Evolutionary conservation across 2,888 invertebrate genomes (phyloP), one percentile per base, ranked within the genome.

Genomic region (Biston betularia): DNA sequence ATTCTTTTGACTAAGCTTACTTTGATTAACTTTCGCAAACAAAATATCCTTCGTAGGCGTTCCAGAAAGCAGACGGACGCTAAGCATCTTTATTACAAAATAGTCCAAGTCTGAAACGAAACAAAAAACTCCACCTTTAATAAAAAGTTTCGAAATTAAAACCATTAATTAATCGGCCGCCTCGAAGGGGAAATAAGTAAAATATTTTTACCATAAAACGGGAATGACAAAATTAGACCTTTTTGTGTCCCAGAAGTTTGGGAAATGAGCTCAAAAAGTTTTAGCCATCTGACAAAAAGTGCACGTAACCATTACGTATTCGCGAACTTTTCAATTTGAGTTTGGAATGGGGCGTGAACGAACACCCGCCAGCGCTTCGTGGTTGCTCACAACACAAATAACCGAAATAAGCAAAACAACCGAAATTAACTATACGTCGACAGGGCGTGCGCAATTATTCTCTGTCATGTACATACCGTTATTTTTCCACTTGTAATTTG

Each of bases 401-500:
- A 46, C 60, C 34, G 61, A 46, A 61, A 61, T 61, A 54, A 63
- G 55, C 42, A 49, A 87, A 86, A 88, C 86, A 87, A 84, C 84
- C 78, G 79, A 83, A 86, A 89, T 88, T 86, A 88, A 88, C 85
- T 84, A 80, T 83, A 81, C 80, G 83, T 81, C 79, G 81, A 78
- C 77, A 78, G 81, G 80, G 79, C 73, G 78, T 74, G 79, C 78
- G 86, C 87, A 87, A 90, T 91, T 85, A 90, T 83, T 90, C 89
- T 86, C 85, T 86, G 89, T 87, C 88, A 75, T 72, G 76, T 72
- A 75, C 79, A 77, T 72, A 68, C 75, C 79, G 81, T 83, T 85
- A 85, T 89, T 89, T 90, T 89, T 87, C 85, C 81, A 78, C 78
- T 82, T 84, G 87, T 89, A 87, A 89, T 89, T 89, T 86, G 81